Conservation (phyloP, 2,888 invertebrate genomes). For the Clepsis dumicolana region DNA sequence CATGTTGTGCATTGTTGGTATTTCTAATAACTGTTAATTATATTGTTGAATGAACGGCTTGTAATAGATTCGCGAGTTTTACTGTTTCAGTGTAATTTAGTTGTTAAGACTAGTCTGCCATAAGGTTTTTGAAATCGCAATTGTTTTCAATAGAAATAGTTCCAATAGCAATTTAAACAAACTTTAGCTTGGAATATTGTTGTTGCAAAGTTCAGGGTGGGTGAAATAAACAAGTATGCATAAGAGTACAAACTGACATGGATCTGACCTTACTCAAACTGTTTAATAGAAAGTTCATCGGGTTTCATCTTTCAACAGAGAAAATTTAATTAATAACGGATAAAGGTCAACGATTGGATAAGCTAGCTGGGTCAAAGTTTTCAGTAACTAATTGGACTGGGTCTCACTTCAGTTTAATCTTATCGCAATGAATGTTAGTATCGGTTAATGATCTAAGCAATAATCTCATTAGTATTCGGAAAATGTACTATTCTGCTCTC, state of each 20-base stretch:
- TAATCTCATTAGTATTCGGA: constrained; percentile 11
- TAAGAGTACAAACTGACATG: neutral
- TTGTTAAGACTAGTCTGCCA: neutral
- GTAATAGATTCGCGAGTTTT: constrained; percentile 39
- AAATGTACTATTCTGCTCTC: neutral
- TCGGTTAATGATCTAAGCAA: constrained; percentile 28
- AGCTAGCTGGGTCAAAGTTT: neutral
- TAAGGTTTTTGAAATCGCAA: neutral
- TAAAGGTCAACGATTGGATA: neutral
- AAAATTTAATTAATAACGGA: constrained; percentile 2
- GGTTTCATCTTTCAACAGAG: constrained; percentile 2
- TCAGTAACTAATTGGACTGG: neutral
- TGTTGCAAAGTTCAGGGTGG: neutral
- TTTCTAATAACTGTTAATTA: constrained; percentile 53
- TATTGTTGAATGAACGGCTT: constrained; percentile 57
- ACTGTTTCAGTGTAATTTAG: constrained; percentile 16
- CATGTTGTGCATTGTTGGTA: constrained; percentile 57
- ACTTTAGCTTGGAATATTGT: neutral
- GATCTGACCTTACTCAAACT: constrained; percentile 1
- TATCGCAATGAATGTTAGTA: constrained; percentile 22
- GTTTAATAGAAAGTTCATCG: neutral
- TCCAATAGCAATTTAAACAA: neutral
- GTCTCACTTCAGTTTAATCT: neutral
- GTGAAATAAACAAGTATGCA: neutral
- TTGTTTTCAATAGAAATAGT: neutral